phyloP scores from a whole-genome alignment of 2,797 vertebrate genomes.

The Enteromius argenteus region DNA sequence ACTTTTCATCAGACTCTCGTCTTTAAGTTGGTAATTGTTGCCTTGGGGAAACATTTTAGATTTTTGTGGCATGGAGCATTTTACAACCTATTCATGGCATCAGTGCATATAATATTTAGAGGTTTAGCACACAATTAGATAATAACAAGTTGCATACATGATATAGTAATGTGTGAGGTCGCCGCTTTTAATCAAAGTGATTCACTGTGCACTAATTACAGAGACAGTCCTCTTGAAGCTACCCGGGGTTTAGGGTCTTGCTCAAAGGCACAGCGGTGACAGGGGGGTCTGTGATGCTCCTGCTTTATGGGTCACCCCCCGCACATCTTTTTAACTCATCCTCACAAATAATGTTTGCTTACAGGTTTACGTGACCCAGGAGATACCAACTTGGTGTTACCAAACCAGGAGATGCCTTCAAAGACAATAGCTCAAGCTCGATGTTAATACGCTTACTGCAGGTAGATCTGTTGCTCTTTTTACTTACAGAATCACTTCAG shows the following conservation, averaged over 20 bases:
- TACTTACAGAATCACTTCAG: not conserved
- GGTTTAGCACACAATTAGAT: conserved; percentile 17
- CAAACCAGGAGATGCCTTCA: not conserved
- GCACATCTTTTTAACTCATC: conserved; percentile 12
- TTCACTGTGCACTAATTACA: conserved; percentile 32
- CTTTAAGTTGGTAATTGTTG: conserved; percentile 27
- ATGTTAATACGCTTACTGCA: not conserved
- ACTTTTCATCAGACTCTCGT: conserved; percentile 4
- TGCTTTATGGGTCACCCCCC: conserved; percentile 19
- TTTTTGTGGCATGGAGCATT: conserved; percentile 12
- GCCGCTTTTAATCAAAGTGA: conserved; percentile 31
- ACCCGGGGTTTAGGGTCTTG: not conserved
- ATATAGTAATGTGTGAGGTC: conserved; percentile 30
- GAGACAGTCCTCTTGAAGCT: conserved; percentile 12
- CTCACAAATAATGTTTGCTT: conserved; percentile 20
- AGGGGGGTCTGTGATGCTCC: conserved; percentile 25
- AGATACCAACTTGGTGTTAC: not conserved
- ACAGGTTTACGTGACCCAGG: not conserved
- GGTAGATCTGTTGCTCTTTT: not conserved
- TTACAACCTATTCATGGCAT: conserved; percentile 12
- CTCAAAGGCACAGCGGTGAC: conserved; percentile 14
- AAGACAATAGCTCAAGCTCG: not conserved
- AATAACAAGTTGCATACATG: conserved; percentile 22
- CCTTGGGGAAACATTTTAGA: conserved; percentile 32
- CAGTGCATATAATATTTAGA: conserved; percentile 8